Evolutionary conservation across 2,113 vertebrate species (phyloP), one percentile per base, ranked within the genome.

Genomic region (Pelvicachromis taeniatus): DNA sequence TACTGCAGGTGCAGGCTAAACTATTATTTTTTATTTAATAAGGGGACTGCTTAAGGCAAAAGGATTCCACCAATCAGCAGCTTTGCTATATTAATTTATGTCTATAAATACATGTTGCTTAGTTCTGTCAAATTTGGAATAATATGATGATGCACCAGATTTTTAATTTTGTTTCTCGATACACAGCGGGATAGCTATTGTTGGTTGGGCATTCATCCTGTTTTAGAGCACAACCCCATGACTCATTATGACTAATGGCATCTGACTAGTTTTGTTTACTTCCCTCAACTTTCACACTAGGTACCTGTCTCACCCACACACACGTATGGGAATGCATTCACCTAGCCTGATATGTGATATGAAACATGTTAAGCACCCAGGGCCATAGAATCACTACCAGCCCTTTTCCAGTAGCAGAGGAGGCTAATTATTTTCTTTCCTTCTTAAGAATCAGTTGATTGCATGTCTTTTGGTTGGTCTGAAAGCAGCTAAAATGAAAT

Each of bases 401-500:
- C 82, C 81, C 48, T 77, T 82, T 75, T 86, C 84, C 56, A 58
- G 86, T 9, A 19, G 79, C 4, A 86, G 86, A 13, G 88, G 86
- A 45, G 81, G 78, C 82, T 93, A 91, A 95, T 94, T 94, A 93
- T 93, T 94, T 90, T 88, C 84, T 78, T 84, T 77, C 61, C 78
- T 83, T 88, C 89, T 94, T 91, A 85, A 92, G 85, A 88, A 93
- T 91, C 89, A 91, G 87, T 94, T 91, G 92, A 91, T 92, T 83
- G 84, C 85, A 14, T 29, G 85, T 91, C 85, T 93, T 87, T 85
- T 79, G 79, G 85, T 77, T 14, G 75, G 59, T 79, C 65, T 68
- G 79, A 85, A 92, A 87, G 82, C 58, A 29, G 89, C 85, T 13
- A 26, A 89, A 88, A 86, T 52, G 52, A 83, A 91, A 91, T 4